Conservation (phyloP, 2,113 vertebrate species). For the Geothlypis trichas region DNA sequence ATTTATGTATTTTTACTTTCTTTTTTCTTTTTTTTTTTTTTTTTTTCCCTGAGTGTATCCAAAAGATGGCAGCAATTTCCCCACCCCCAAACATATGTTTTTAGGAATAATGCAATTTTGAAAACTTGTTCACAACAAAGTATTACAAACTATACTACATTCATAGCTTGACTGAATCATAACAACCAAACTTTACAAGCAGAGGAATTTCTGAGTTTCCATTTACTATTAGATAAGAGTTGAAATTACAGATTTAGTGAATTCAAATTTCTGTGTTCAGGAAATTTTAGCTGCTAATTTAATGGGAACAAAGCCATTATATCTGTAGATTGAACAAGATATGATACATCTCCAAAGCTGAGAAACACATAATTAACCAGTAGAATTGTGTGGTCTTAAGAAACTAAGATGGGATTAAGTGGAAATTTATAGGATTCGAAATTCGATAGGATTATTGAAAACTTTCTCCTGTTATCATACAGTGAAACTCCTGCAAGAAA, state of each 20-base stretch:
- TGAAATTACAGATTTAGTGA: background rate
- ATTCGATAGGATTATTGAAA: background rate
- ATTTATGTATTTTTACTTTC: rapidly evolving
- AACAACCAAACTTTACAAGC: background rate
- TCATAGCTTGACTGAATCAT: background rate
- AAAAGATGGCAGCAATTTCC: background rate
- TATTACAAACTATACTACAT: background rate
- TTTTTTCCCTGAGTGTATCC: background rate
- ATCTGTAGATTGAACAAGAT: background rate
- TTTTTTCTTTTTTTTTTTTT: background rate
- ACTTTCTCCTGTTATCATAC: background rate
- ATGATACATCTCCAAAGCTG: background rate
- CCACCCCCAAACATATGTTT: background rate
- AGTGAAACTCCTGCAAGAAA: background rate
- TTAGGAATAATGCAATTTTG: background rate
- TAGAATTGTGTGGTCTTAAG: background rate
- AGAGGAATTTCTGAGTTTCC: background rate
- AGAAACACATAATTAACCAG: background rate
- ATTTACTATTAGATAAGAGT: background rate
- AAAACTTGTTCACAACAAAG: background rate
- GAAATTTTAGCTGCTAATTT: background rate
- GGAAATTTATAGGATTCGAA: background rate
- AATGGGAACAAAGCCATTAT: background rate
- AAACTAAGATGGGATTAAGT: background rate
- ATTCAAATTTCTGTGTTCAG: background rate